phyloP scores from a whole-genome alignment of 1,140 invertebrate species.

The Aphelinus atriplicis region DNA sequence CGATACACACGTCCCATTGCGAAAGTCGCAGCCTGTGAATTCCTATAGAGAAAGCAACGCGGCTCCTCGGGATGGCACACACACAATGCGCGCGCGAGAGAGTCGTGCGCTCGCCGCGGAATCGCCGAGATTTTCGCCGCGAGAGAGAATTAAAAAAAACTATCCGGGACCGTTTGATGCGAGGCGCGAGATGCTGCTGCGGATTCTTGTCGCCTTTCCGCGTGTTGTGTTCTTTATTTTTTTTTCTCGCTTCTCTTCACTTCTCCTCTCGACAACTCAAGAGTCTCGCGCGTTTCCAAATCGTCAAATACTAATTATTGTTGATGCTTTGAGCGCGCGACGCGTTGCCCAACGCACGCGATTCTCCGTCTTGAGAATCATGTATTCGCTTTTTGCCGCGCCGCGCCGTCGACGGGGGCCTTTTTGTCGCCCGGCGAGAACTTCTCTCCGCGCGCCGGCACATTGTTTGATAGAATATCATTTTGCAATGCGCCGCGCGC shows the following conservation, averaged over 20 bases:
- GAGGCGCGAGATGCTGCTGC: neutral
- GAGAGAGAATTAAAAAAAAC: neutral
- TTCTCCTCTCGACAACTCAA: neutral
- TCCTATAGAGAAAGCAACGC: slow-evolving; percentile 31
- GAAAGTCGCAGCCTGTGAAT: slow-evolving; percentile 34
- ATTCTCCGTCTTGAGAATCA: slow-evolving; percentile 15
- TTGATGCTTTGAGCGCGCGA: slow-evolving; percentile 8
- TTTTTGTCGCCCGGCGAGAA: no score
- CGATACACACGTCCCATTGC: slow-evolving; percentile 27
- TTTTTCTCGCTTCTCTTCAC: neutral
- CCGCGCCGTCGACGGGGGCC: neutral
- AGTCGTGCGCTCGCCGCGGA: neutral
- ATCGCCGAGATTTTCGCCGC: neutral
- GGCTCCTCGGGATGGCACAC: neutral
- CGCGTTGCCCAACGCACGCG: neutral
- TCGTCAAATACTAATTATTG: slow-evolving; percentile 31
- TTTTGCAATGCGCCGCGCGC: neutral
- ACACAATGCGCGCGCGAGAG: neutral
- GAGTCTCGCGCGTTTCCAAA: neutral
- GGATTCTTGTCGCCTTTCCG: neutral
- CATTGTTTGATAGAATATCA: neutral
- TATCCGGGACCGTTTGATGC: neutral
- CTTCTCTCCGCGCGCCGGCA: neutral
- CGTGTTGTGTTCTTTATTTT: neutral
- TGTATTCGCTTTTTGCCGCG: neutral